Percentiles rank a stretch among this genome's conserved stretches.
Conservation (phyloP, 2,113 vertebrate species). For the Plotosus lineatus region DNA sequence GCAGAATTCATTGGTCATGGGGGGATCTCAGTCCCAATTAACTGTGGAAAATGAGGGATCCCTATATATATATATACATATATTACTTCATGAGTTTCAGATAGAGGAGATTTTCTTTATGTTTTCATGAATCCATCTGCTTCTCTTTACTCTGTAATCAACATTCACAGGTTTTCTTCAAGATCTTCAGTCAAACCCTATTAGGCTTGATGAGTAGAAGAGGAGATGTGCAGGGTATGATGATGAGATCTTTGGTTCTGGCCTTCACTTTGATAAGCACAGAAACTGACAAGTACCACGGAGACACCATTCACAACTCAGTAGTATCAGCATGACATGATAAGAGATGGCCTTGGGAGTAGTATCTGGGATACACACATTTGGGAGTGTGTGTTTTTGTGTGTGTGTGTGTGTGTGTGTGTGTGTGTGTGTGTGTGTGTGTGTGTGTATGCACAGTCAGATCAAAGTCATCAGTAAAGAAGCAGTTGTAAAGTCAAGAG, state of each 20-base stretch:
- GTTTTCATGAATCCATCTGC: background rate
- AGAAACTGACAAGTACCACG: background rate
- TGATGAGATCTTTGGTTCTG: background rate
- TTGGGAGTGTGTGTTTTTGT: no score
- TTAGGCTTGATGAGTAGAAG: background rate
- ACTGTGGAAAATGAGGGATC: no score
- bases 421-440: conserved; percentile 12
- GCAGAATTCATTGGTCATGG: no score
- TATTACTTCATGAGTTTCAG: no score
- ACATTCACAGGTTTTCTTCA: background rate
- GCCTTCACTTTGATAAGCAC: background rate
- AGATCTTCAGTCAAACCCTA: background rate
- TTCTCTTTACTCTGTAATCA: background rate
- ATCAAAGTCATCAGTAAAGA: conserved; percentile 46
- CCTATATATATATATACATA: no score
- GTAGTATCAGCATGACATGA: background rate
- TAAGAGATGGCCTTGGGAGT: conserved; percentile 24
- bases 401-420: conserved; percentile 4
- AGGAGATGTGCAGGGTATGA: background rate
- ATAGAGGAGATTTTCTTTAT: no score
- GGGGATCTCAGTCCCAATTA: no score
- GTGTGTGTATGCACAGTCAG: background rate
- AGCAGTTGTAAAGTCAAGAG: conserved; percentile 32
- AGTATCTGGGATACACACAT: conserved; percentile 14
- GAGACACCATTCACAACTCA: background rate